A percentile compares a stretch with the other conserved stretches of the same genome.
These are phyloP conservation scores for Rhyacophila evoluta DNA, from an alignment of 2,888 invertebrate genomes.

Conservation along the genomic window DNA sequence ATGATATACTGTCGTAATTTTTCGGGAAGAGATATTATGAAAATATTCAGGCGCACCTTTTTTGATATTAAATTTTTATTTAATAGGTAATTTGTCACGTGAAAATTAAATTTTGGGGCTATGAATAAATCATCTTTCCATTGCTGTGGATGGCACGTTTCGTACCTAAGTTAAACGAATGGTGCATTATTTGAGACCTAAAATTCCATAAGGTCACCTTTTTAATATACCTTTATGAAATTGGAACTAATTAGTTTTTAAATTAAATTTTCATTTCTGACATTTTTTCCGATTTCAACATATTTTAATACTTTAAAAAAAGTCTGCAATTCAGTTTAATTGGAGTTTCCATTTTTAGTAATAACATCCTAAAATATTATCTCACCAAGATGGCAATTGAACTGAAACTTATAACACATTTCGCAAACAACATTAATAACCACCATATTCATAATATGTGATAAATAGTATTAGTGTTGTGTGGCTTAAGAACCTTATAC, in stretches of 20 bases:
- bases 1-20: neutral
- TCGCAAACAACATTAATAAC: no score
- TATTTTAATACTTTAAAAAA: no score
- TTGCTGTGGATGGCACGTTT: neutral
- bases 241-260: neutral
- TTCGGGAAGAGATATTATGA: neutral
- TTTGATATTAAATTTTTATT: slow-evolving; percentile 15
- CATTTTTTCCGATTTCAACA: no score
- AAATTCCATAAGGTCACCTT: neutral
- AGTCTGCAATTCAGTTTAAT: no score
- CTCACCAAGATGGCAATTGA: no score
- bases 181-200: neutral
- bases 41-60: neutral
- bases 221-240: neutral
- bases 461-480: no score
- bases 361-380: no score
- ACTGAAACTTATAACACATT: no score
- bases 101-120: neutral
- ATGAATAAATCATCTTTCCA: slow-evolving; percentile 10
- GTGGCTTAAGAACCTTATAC: no score
- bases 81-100: slow-evolving; percentile 22
- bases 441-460: no score
- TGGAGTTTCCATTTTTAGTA: no score
- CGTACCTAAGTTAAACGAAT: neutral
- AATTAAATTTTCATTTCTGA: neutral